Conservation (phyloP, 2,113 vertebrate genomes). For the Taurulus bubalis region DNA sequence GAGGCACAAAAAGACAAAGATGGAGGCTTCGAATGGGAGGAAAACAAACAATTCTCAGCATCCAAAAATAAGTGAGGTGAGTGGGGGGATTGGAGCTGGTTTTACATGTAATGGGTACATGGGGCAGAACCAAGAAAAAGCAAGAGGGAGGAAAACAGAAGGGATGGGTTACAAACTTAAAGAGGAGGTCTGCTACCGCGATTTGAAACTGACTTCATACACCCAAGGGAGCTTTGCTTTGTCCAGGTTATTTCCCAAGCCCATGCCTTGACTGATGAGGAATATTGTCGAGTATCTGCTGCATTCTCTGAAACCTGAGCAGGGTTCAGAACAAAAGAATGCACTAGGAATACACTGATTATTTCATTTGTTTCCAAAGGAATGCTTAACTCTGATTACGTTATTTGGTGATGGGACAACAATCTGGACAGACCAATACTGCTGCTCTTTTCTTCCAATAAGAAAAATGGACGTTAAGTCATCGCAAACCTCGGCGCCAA, state of each 20-base stretch:
- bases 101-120: constrained; percentile 32
- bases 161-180: constrained; percentile 53
- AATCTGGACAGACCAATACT: not conserved
- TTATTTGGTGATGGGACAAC: not conserved
- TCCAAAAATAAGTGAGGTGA: constrained; percentile 2
- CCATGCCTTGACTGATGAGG: constrained; percentile 30
- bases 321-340: constrained; percentile 39
- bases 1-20: constrained; percentile 1
- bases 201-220: constrained; percentile 67
- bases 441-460: constrained; percentile 24
- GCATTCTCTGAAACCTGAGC: constrained; percentile 45
- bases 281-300: constrained; percentile 39
- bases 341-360: constrained; percentile 5
- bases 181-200: constrained; percentile 66
- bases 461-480: constrained; percentile 21
- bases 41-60: constrained; percentile 27
- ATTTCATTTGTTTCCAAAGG: constrained; percentile 16
- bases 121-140: constrained; percentile 40
- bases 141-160: constrained; percentile 20
- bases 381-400: constrained; percentile 22
- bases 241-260: constrained; percentile 58
- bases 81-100: not conserved
- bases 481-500: not conserved
- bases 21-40: not conserved
- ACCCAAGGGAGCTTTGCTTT: constrained; percentile 51